Base-by-base conservation (phyloP, 2,888 invertebrate genomes). In the Hirtodrosophila duncani region DNA sequence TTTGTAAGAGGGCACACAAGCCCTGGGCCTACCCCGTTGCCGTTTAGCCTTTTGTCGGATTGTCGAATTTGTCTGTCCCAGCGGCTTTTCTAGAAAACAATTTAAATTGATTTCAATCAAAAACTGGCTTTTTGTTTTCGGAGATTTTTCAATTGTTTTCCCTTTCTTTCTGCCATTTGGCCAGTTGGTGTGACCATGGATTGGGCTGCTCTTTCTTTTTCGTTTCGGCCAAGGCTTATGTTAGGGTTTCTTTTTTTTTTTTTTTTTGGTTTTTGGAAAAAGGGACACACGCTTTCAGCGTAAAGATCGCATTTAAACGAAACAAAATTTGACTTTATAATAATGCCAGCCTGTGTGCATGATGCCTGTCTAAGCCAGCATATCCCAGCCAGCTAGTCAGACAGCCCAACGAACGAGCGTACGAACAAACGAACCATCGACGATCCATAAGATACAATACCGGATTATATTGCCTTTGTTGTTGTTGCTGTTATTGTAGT, bases 261-360 rank as follows among this genome's bases (percentile, higher is more conserved):
- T 44, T 29, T 60, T 53, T 58, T 26, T 18, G 21, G 42, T 53
- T 62, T 55, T 49, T 42, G 56, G 41, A 69, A 81, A 82, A 81
- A 81, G 79, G 83, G 77, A 82, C 83, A 79, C 80, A 81, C 66
- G 78, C 74, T 72, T 74, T 77, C 79, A 61, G 81, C 82, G 81
- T 79, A 82, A 74, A 82, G 83, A 79, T 78, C 78, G 61, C 71
- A 70, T 82, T 81, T 78, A 81, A 74, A 74, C 79, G 75, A 74
- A 74, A 81, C 81, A 68, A 75, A 81, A 83, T 83, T 83, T 83
- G 79, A 80, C 82, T 83, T 83, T 80, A 83, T 80, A 80, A 80
- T 83, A 81, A 81, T 79, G 71, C 67, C 79, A 63, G 79, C 42
- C 61, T 60, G 62, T 55, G 57, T 57, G 8, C 55, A 37, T 42